A percentile compares a stretch with the other conserved stretches of the same genome.
Evolutionary conservation across 1,140 invertebrate genomes (phyloP).

Genomic region (Vanessa atalanta): DNA sequence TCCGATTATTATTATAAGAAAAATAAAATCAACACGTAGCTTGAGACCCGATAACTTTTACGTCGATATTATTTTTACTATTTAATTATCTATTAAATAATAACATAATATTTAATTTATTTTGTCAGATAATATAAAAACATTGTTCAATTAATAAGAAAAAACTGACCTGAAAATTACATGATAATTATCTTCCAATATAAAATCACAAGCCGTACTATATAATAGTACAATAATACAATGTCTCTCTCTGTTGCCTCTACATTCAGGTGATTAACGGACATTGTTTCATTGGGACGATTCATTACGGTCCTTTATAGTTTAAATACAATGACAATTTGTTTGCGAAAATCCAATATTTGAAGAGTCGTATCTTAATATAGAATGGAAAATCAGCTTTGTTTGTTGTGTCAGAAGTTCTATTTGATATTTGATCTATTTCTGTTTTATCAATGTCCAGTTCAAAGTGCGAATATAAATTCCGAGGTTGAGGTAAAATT

Average conservation of each 20-base stretch:
- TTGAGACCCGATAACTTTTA: background rate
- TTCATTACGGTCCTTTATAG: constrained; percentile 32
- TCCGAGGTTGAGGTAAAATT: constrained; percentile 65
- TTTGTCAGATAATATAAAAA: no score
- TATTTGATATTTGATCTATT: constrained; percentile 38
- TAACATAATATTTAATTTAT: no score
- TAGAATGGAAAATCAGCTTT: background rate
- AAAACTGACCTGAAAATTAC: no score
- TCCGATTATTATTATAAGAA: constrained; percentile 25
- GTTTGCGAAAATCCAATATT: constrained; percentile 17
- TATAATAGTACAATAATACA: constrained; percentile 14
- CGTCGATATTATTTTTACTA: no score
- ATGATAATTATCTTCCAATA: background rate
- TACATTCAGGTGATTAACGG: constrained; percentile 34
- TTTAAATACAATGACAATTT: constrained; percentile 24
- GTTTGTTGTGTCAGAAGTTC: constrained; percentile 13
- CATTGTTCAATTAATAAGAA: no score
- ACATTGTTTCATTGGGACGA: constrained; percentile 33
- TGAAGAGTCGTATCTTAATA: constrained; percentile 16
- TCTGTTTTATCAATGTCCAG: constrained; percentile 41
- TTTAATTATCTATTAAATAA: no score
- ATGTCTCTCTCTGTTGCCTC: constrained; percentile 23
- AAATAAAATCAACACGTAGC: constrained; percentile 1
- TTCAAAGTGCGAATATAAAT: constrained; percentile 61
- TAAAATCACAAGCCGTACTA: background rate